Evolutionary conservation across 2,888 invertebrate species (phyloP), one percentile per base, ranked within the genome.

Genomic region (Drosophila recens): DNA sequence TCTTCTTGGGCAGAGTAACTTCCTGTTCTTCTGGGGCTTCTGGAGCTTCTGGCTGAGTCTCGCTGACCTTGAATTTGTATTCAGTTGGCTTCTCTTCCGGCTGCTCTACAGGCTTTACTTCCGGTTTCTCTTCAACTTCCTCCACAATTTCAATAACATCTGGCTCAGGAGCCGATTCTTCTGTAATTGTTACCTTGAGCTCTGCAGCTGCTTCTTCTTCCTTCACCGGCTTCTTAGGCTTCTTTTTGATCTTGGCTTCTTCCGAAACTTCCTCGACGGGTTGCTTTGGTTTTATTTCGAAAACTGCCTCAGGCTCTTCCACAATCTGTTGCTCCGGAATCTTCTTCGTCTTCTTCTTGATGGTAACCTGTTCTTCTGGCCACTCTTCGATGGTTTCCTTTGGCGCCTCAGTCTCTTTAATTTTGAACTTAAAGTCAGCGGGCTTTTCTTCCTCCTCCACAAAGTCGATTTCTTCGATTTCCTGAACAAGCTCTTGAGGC

Each of bases 281-380:
- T 61, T 75, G 76, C n/a, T 82, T 88, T 0, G 85, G 70, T 17
- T 80, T 82, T 2, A 91, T 67, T 30, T 84, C 79, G 13, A 91
- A 87, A 54, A 91, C 90, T 9, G 84, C 91, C 43, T 90, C 91
- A 9, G 90, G 90, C 34, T 92, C 92, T 79, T 92, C 91, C 8
- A 82, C 78, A 48, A 90, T 81, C 30, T 90, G 67, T 9, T 77
- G 68, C 3, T 61, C 70, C 0, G 80, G 79, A 2, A 43, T 46
- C 67, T 77, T 86, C 33, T 88, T 88, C n/a, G n/a, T n/a, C 49
- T 87, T 86, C 45, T 77, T 88, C 11, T 54, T 53, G 15, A 76
- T 65, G 4, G 75, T 72, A 8, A 73, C 57, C 70, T 87, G 67
- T 61, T 78, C 66, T 64, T 87, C 81, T 6, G 79, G 76, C 20